Evolutionary conservation across 2,888 invertebrate species (phyloP).

Genomic region (Mactromeris polynyma): DNA sequence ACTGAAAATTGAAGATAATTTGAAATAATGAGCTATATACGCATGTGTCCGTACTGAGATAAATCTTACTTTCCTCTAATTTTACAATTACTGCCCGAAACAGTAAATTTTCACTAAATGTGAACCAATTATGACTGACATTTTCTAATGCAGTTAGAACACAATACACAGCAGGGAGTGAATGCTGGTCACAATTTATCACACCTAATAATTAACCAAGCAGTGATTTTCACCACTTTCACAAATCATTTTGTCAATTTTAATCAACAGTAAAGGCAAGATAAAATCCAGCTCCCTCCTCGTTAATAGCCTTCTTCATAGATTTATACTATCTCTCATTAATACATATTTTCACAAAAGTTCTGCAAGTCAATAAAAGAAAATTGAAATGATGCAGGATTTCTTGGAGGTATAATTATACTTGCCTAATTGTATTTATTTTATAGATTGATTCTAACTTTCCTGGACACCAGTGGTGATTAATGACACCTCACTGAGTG

Average conservation of each 20-base stretch:
- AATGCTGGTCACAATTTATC: slow-evolving; percentile 36
- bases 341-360: slow-evolving; percentile 55
- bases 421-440: slow-evolving; percentile 70
- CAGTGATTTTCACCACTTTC: slow-evolving; percentile 31
- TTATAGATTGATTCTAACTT: slow-evolving; percentile 64
- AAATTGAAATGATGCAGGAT: slow-evolving; percentile 69
- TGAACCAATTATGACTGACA: not conserved
- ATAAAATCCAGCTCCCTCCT: slow-evolving; percentile 49
- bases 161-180: slow-evolving; percentile 24
- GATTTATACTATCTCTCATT: slow-evolving; percentile 60
- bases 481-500: slow-evolving; percentile 35
- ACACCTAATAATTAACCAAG: slow-evolving; percentile 43
- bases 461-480: slow-evolving; percentile 52
- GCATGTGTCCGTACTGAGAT: not conserved
- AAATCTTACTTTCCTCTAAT: not conserved
- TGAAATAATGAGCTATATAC: not conserved
- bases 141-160: not conserved
- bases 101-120: not conserved
- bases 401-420: slow-evolving; percentile 62
- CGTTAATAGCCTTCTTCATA: slow-evolving; percentile 48
- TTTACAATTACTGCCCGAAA: not conserved
- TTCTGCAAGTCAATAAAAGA: slow-evolving; percentile 66
- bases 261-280: slow-evolving; percentile 57
- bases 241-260: slow-evolving; percentile 61
- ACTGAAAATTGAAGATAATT: slow-evolving; percentile 9